Conservation (phyloP, 2,888 invertebrate species). For the Automeris io region DNA sequence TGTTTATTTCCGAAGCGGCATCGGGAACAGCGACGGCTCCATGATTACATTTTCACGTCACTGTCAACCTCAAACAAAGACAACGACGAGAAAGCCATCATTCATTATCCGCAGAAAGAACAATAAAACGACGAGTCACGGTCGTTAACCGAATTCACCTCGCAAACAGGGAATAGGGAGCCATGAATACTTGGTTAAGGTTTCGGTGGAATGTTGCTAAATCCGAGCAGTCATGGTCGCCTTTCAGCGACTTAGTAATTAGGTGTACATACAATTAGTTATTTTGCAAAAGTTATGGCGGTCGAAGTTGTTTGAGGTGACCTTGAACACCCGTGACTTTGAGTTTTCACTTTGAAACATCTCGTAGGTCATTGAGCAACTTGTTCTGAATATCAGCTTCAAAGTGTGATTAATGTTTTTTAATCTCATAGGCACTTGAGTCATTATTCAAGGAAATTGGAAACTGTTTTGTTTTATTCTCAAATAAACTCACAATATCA, state of each 20-base stretch:
- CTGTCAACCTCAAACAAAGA: slow-evolving; percentile 66
- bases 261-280: slow-evolving; percentile 35
- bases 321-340: slow-evolving; percentile 8
- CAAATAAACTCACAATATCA: too few relatives aligned
- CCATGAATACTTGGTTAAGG: slow-evolving; percentile 40
- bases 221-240: slow-evolving; percentile 41
- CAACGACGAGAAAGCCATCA: slow-evolving; percentile 62
- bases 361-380: too few relatives aligned
- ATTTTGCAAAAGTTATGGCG: slow-evolving; percentile 23
- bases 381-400: too few relatives aligned
- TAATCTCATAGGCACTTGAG: too few relatives aligned
- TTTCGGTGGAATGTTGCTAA: slow-evolving; percentile 39
- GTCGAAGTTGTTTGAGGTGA: slow-evolving; percentile 9
- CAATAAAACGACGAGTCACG: slow-evolving; percentile 66
- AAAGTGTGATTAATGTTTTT: too few relatives aligned
- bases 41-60: slow-evolving; percentile 71
- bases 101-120: slow-evolving; percentile 69
- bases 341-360: slow-evolving; percentile 5
- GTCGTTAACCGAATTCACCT: slow-evolving; percentile 64
- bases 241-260: slow-evolving; percentile 34
- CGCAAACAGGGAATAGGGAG: slow-evolving; percentile 39
- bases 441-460: too few relatives aligned
- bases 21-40: slow-evolving; percentile 21
- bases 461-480: too few relatives aligned
- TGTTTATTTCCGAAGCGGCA: slow-evolving; percentile 38